Evolutionary conservation across 2,113 vertebrate species (phyloP).

Genomic region (Misgurnus mizolepis): DNA sequence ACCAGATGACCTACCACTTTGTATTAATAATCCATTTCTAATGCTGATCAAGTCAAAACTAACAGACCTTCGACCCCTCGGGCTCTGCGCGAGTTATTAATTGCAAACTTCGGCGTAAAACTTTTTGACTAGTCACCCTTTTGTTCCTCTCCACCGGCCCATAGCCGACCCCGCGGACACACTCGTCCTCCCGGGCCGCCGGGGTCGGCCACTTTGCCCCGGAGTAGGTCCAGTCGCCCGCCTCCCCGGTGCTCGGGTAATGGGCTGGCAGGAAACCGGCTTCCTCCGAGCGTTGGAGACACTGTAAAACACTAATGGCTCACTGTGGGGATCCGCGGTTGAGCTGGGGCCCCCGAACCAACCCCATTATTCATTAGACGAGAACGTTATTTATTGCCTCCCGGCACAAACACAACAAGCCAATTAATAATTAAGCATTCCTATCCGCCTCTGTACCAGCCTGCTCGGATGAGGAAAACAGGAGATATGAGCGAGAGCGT

Average conservation of each 20-base stretch:
- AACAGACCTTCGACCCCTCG: slow-evolving; percentile 53
- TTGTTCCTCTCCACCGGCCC: slow-evolving; percentile 42
- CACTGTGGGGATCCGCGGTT: slow-evolving; percentile 53
- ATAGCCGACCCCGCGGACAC: slow-evolving; percentile 40
- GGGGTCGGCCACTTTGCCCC: slow-evolving; percentile 32
- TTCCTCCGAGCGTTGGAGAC: slow-evolving; percentile 54
- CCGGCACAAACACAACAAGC: slow-evolving; percentile 61
- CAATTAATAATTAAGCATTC: slow-evolving; percentile 62
- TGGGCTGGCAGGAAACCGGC: slow-evolving; percentile 55
- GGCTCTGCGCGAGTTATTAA: slow-evolving; percentile 28
- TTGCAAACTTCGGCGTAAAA: slow-evolving; percentile 44
- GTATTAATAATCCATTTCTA: slow-evolving; percentile 44
- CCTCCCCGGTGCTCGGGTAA: slow-evolving; percentile 55
- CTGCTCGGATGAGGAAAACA: slow-evolving; percentile 47
- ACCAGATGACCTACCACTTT: slow-evolving; percentile 11
- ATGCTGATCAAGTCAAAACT: slow-evolving; percentile 45
- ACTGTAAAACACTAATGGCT: slow-evolving; percentile 59
- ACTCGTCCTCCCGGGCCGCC: slow-evolving; percentile 38
- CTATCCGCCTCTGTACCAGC: slow-evolving; percentile 55
- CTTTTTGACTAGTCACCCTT: slow-evolving; percentile 40
- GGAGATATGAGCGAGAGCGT: slow-evolving; percentile 27
- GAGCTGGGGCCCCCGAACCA: slow-evolving; percentile 49
- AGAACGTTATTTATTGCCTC: slow-evolving; percentile 63
- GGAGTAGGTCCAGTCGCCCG: slow-evolving; percentile 44
- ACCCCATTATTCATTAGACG: slow-evolving; percentile 60